Evolutionary conservation across 2,888 invertebrate genomes (phyloP).

Genomic region (Alloscopus bannaensis): DNA sequence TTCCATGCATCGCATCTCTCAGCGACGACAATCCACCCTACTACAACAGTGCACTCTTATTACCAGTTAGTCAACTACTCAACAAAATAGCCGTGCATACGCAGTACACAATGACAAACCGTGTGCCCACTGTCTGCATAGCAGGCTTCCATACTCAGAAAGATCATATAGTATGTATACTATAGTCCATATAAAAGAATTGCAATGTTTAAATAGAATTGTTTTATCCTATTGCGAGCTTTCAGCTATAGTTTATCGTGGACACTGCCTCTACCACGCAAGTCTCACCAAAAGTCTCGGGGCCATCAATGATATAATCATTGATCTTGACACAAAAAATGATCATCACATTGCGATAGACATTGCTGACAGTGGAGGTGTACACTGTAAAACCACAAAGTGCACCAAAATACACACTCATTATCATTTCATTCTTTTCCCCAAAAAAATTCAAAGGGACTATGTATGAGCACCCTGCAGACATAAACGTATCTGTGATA

Average conservation of each 20-base stretch:
- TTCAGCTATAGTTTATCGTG: background rate
- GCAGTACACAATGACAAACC: too few species aligned
- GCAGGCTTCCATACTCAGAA: too few species aligned
- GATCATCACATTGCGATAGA: constrained; percentile 57
- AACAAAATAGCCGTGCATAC: too few species aligned
- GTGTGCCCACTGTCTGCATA: too few species aligned
- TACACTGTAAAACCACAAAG: constrained; percentile 30
- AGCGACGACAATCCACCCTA: background rate
- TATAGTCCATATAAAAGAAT: constrained; percentile 1
- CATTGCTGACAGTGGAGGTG: constrained; percentile 37
- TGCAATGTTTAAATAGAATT: background rate
- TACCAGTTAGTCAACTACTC: too few species aligned
- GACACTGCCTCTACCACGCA: background rate
- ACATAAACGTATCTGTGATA: background rate
- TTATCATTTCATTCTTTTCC: constrained; percentile 33
- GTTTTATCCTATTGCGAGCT: too few species aligned
- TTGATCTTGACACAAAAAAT: constrained; percentile 65
- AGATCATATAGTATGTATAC: too few species aligned
- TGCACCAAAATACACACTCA: constrained; percentile 28
- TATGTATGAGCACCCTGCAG: constrained; percentile 2
- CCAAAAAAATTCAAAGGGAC: constrained; percentile 20
- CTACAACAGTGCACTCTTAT: too few species aligned
- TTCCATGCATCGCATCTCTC: constrained; percentile 36
- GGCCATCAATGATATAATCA: constrained; percentile 63
- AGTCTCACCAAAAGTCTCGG: constrained; percentile 43